Evolutionary conservation across 2,888 invertebrate species (phyloP).

Genomic region (Brachypterus glaber): DNA sequence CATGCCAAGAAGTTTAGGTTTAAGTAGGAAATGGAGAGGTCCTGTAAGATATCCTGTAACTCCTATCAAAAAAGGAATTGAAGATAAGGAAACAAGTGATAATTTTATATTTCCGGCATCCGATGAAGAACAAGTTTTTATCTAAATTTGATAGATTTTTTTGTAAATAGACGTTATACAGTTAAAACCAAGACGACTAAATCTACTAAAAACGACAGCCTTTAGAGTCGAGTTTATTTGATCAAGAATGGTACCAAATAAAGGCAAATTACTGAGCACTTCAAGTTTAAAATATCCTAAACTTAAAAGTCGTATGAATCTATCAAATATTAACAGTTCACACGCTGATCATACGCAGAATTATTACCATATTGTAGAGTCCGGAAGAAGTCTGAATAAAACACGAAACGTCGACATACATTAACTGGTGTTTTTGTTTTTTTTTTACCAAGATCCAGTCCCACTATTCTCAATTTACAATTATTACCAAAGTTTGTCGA

Average conservation of each 20-base stretch:
- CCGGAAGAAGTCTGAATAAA: too few species aligned
- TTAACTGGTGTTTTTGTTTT: too few species aligned
- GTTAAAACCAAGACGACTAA: constrained; percentile 23
- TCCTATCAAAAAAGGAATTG: constrained; percentile 44
- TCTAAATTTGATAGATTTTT: constrained; percentile 38
- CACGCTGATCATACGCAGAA: too few species aligned
- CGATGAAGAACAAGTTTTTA: constrained; percentile 58
- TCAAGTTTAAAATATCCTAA: too few species aligned
- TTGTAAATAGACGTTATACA: too few species aligned
- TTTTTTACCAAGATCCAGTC: too few species aligned
- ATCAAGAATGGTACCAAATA: constrained; percentile 36
- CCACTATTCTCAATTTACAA: too few species aligned
- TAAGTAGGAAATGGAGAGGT: constrained; percentile 52
- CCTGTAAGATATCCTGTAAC: constrained; percentile 57
- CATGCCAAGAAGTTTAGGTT: constrained; percentile 49
- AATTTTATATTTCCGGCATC: constrained; percentile 36
- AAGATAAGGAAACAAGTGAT: constrained; percentile 4
- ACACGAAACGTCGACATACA: too few species aligned
- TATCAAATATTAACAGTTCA: constrained; percentile 25
- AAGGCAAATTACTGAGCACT: too few species aligned
- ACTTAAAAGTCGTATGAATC: constrained; percentile 21
- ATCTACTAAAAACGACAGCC: constrained; percentile 52
- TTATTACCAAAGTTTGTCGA: too few species aligned
- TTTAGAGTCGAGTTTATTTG: constrained; percentile 58
- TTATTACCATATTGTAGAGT: too few species aligned